Percentiles rank a stretch among this genome's conserved stretches.
Conservation (phyloP, 2,797 vertebrate genomes). For the Enteromius fasciolatus region DNA sequence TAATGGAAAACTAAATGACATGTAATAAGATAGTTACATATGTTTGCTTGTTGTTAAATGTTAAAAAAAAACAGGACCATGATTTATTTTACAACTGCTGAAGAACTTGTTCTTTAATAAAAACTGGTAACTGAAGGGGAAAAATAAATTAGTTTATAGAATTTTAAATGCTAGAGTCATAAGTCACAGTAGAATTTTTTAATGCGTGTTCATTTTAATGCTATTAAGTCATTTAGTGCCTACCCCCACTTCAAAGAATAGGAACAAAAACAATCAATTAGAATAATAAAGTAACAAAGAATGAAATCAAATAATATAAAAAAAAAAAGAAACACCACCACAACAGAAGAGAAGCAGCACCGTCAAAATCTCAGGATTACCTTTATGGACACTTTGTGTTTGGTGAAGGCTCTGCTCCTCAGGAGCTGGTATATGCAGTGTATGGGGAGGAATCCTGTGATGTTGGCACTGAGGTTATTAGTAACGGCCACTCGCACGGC, state of each 20-base stretch:
- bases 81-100: background rate
- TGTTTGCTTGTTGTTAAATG: no score
- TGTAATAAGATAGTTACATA: background rate
- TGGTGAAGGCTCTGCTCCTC: constrained; percentile 95
- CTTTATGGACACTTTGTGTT: constrained; percentile 99
- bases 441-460: constrained; percentile 96
- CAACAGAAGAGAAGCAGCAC: background rate
- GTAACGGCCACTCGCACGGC: constrained; percentile 97
- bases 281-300: background rate
- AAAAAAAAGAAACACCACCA: background rate
- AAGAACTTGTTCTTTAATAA: background rate
- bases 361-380: constrained; percentile 68
- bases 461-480: constrained; percentile 93
- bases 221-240: background rate
- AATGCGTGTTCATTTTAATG: background rate
- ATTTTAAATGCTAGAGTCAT: background rate
- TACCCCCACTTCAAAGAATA: background rate
- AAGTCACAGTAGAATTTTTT: no score
- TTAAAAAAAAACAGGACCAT: background rate
- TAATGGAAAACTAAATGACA: background rate
- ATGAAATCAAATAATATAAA: background rate
- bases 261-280: background rate
- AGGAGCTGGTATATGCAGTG: constrained; percentile 99
- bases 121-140: background rate
- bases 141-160: background rate